Evolutionary conservation across 1,140 invertebrate species (phyloP), one percentile per base, ranked within the genome.

Genomic region (Magallana angulata): DNA sequence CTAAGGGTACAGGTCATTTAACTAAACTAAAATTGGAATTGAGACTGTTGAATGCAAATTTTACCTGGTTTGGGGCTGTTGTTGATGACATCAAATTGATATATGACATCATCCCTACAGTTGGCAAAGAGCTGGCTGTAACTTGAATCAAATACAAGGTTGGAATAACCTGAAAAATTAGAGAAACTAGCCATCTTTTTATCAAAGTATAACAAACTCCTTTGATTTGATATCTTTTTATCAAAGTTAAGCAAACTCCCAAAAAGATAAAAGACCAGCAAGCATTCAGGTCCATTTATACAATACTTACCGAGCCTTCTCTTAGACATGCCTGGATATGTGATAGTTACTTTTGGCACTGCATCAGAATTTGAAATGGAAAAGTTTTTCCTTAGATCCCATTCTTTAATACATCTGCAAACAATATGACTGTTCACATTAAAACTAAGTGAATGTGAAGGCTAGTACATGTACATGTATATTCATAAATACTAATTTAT

Each of bases 371-470:
- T 97, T 88, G 96, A 96, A 11, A 95, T 95, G 3, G 96, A 96
- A 91, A 98, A 98, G 91, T 96, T 97, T 92, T 97, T 97, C 57
- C 98, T 94, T 14, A 98, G 91, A 95, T 98, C 98, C 98, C 98
- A 98, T 2, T 97, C 96, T 94, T 98, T 98, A 9, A 98, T 97
- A 64, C 96, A 95, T 1, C 96, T 96, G 36, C 8, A 58, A 36
- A 84, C 83, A 57, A 48, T 83, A 57, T 14, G 8, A 71, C 1
- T 14, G 16, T n/a, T 30, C n/a, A 24, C 18, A 24, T 24, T 24
- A 24, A 24, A 24, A 24, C 18, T 24, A 24, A 24, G 18, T 24
- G 18, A 24, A 24, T 24, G 18, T 24, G 18, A 24, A 24, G 18
- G 18, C 18, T 24, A 24, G 18, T 24, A 24, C 18, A 24, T 24